Evolutionary conservation across 23 tunicate species (phyloP), one percentile per base, ranked within the genome.

Genomic region (Ascidia mentula): DNA sequence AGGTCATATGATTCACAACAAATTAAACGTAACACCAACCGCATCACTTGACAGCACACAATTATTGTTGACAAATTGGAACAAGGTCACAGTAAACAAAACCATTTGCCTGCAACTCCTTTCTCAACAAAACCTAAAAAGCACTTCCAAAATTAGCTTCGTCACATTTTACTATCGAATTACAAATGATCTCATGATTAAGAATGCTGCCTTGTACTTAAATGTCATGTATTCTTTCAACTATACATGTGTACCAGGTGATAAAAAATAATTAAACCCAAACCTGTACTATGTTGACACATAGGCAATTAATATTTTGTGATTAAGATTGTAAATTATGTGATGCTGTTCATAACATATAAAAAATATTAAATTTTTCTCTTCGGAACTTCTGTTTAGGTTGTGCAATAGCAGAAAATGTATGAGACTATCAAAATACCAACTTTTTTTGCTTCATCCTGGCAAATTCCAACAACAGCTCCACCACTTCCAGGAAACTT

Each of bases 401-500:
- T 42, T 42, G 53, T 12, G 15, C 12, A 42, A 42, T 42, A 42
- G 15, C 15, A 42, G 15, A 42, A 42, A 42, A 42, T 42, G 15
- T 12, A 42, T 42, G 15, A 15, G 53, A 15, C 15, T 42, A 42
- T 42, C 15, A 42, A 42, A 70, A 7, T 28, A 22, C 30, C 3
- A 22, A 75, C 79, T 22, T 36, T 36, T 36, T 83, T 77, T 32
- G 38, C 61, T 37, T 75, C 7, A 31, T 86, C 84, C 17, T 75
- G 36, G 38, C 97, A 94, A 32, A 94, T 37, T 0, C 98, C 98
- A 32, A 94, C 84, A 28, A 94, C 89, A 0, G 98, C 98, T 13
- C 98, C 98, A 20, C 98, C 98, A 77, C 94, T 88, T n/a, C 98
- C 98, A 0, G 98, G 83, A 81, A 94, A 94, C 53, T 94, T 94